Evolutionary conservation across 2,888 invertebrate genomes (phyloP).

Genomic region (Phengaris arion): DNA sequence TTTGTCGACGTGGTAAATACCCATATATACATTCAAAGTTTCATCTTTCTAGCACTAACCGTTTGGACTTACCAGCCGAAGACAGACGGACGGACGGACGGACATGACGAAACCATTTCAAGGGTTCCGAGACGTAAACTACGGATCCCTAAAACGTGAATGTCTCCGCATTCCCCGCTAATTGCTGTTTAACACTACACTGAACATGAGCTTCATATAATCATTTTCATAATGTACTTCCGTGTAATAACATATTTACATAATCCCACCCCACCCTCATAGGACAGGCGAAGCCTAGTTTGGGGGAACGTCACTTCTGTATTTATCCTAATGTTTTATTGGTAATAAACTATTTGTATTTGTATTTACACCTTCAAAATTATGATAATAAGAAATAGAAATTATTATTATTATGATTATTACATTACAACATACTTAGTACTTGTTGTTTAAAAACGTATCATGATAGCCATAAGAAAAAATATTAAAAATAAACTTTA

Average conservation of each 20-base stretch:
- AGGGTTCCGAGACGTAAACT: too few species aligned
- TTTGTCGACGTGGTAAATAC: too few species aligned
- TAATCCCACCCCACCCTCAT: too few species aligned
- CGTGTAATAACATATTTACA: not conserved
- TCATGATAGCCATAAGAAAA: not conserved
- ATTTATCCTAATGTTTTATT: too few species aligned
- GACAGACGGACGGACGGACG: too few species aligned
- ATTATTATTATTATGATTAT: not conserved
- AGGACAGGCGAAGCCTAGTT: too few species aligned
- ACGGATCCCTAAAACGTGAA: not conserved
- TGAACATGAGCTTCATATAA: not conserved
- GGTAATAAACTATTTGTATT: too few species aligned
- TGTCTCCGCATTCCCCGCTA: not conserved
- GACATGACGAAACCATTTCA: too few species aligned
- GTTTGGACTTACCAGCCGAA: too few species aligned
- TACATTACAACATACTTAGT: not conserved
- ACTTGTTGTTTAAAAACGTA: not conserved
- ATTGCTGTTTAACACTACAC: not conserved
- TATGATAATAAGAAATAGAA: not conserved
- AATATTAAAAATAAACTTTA: not conserved
- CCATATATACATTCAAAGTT: too few species aligned
- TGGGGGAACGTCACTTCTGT: too few species aligned
- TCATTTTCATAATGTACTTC: conserved; percentile 1
- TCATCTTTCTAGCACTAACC: too few species aligned
- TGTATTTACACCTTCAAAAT: not conserved